A percentile compares a stretch with the other conserved stretches of the same genome.
These are phyloP conservation scores for Bedellia somnulentella DNA, from an alignment of 2,888 invertebrate genomes.

Conservation along the genomic window DNA sequence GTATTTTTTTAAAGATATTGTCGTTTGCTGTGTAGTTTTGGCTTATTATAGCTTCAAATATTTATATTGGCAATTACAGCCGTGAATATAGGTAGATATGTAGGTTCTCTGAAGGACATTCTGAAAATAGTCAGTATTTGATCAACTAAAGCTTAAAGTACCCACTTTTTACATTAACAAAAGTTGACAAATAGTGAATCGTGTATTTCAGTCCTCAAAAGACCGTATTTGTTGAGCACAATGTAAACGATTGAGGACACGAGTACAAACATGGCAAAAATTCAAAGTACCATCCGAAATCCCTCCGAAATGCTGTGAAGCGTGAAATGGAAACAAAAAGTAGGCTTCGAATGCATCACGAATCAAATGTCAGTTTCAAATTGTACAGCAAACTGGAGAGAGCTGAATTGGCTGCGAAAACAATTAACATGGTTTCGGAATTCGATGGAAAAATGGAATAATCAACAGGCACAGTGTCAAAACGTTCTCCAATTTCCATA, in stretches of 20 bases:
- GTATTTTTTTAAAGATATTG: no score
- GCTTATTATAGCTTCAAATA: no score
- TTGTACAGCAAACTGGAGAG: conserved; percentile 52
- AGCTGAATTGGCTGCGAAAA: conserved; percentile 44
- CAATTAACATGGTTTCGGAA: conserved; percentile 38
- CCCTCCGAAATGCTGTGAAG: conserved; percentile 17
- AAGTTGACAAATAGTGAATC: background rate
- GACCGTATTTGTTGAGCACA: no score
- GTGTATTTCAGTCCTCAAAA: background rate
- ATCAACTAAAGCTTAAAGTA: no score
- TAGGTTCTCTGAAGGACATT: no score
- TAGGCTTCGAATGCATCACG: conserved; percentile 50
- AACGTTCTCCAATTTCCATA: conserved; percentile 31
- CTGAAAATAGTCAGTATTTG: no score
- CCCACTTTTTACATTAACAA: conserved; percentile 13
- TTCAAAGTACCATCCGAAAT: conserved; percentile 20
- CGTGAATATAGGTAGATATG: no score
- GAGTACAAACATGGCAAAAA: conserved; percentile 21
- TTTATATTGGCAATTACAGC: no score
- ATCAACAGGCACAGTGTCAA: conserved; percentile 32
- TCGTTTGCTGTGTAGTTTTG: no score
- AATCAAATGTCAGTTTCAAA: conserved; percentile 57
- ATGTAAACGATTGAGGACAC: background rate
- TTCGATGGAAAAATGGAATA: conserved; percentile 46
- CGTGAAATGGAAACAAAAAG: conserved; percentile 52